Evolutionary conservation across 2,888 invertebrate genomes (phyloP).

Genomic region (Pristionchus exspectatus): DNA sequence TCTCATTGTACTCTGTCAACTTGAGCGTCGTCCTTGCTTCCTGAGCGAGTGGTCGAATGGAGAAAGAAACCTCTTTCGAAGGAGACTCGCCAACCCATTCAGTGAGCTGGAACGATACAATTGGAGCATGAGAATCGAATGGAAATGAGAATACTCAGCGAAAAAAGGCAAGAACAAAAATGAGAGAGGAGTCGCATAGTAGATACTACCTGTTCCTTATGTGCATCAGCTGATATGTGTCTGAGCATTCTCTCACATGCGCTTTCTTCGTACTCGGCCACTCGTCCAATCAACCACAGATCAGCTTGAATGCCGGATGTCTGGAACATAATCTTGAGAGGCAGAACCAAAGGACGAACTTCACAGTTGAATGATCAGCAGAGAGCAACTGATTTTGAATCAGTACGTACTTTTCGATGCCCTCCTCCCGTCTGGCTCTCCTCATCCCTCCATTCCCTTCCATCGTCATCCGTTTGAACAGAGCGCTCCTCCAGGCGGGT

Average conservation of each 20-base stretch:
- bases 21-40: slow-evolving; percentile 27
- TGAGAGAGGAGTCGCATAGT: background rate
- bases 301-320: slow-evolving; percentile 25
- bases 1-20: slow-evolving; percentile 60
- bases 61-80: slow-evolving; percentile 60
- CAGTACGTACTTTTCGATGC: background rate
- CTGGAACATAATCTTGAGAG: background rate
- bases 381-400: background rate
- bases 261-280: slow-evolving; percentile 13
- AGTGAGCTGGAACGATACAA: slow-evolving; percentile 55
- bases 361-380: too few species aligned
- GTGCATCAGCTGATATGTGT: slow-evolving; percentile 50
- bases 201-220: slow-evolving; percentile 44
- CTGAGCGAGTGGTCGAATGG: slow-evolving; percentile 61
- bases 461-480: slow-evolving; percentile 40
- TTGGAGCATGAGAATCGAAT: background rate
- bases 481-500: slow-evolving; percentile 33
- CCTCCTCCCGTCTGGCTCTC: slow-evolving; percentile 54
- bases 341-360: too few species aligned
- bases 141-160: background rate
- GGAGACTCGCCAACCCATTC: slow-evolving; percentile 65
- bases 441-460: slow-evolving; percentile 50
- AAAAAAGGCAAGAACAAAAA: too few species aligned
- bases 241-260: slow-evolving; percentile 47
- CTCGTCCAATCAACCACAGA: slow-evolving; percentile 41